Base-by-base conservation (phyloP, 1,140 invertebrate genomes). In the Mamestra configurata region DNA sequence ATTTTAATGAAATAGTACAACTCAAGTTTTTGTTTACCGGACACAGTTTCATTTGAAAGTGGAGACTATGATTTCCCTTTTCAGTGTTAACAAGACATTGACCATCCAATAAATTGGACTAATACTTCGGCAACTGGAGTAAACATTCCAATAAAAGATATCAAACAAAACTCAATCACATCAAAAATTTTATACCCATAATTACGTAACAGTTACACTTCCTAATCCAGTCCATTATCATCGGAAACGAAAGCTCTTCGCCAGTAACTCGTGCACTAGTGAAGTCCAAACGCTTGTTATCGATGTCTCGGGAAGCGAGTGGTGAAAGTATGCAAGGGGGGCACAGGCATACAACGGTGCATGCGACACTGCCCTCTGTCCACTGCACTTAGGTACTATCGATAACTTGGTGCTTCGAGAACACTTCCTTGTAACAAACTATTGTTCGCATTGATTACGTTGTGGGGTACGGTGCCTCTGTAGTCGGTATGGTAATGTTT, bases 241-340 rank as follows among this genome's bases (percentile, higher is more conserved):
- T 76, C 73, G 20, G 57, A 76, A 76, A 61, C 73, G 73, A 76
- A 76, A 76, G 73, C 59, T 43, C 46, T 59, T 53, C 66, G 64
- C 40, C 13, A 71, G 51, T 61, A 40, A 31, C 66, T 40, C 35
- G 55, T 46, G 51, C 31, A 66, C 76, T 82, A 79, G 84, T 77
- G 70, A 77, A 59, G 64, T 84, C 43, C 79, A 77, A 87, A 86
- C 83, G 81, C 59, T 70, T 72, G 61, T 77, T 85, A 88, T 87
- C 82, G 84, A 84, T 86, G 83, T 79, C 90, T 89, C 85, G 85
- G 88, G 86, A 89, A 88, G 85, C 86, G 83, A 87, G 80, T 78
- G 89, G 92, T 92, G 92, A 93, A 94, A 94, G 92, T 92, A 92
- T 91, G 90, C 88, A 92, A 92, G 86, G 85, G 72, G 88, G 87